These are phyloP conservation scores for Melanostigma gelatinosum DNA, from an alignment of 2,113 vertebrate genomes.

Conservation along the genomic window DNA sequence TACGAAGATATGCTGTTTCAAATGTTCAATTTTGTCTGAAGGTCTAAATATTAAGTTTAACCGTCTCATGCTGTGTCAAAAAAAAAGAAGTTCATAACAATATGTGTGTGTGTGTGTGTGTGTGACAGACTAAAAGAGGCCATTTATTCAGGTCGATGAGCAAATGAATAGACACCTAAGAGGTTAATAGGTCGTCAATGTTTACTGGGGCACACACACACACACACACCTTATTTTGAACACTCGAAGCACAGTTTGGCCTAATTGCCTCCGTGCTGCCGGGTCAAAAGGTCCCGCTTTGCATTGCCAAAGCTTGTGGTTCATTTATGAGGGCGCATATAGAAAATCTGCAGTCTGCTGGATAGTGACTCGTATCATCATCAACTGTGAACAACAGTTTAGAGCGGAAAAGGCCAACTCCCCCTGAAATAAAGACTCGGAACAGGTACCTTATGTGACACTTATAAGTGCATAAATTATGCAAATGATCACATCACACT, in stretches of 20 bases:
- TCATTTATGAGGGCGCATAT: not conserved
- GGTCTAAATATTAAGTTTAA: not conserved
- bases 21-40: not conserved
- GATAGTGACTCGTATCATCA: not conserved
- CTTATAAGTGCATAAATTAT: no score
- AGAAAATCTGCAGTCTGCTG: not conserved
- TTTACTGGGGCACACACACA: not conserved
- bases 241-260: not conserved
- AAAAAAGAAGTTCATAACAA: no score
- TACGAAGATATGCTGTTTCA: not conserved
- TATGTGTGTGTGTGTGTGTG: not conserved
- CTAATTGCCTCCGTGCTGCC: not conserved
- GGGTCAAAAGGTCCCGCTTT: constrained; percentile 32
- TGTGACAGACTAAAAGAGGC: not conserved
- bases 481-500: no score
- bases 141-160: constrained; percentile 1
- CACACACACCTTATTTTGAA: not conserved
- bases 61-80: not conserved
- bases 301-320: not conserved
- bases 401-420: not conserved
- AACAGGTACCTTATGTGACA: no score
- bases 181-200: constrained; percentile 27
- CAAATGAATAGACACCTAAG: constrained; percentile 1
- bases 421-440: not conserved
- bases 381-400: not conserved